Evolutionary conservation across 2,797 vertebrate species (phyloP), one percentile per base, ranked within the genome.

Genomic region (Microchirus variegatus): DNA sequence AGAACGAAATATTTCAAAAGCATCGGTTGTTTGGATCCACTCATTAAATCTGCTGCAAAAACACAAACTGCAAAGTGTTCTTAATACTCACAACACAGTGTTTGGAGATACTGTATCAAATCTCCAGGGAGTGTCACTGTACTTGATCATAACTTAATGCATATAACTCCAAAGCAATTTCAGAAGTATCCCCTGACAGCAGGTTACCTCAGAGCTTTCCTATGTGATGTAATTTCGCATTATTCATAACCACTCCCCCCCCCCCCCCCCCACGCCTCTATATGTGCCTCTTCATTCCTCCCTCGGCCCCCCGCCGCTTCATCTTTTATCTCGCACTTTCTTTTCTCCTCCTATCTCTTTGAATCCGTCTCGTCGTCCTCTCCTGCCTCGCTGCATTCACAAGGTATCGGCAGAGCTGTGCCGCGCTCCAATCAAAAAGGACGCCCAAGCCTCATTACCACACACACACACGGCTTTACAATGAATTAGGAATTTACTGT

Each of bases 201-300:
- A 18, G 77, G 77, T 22, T 76, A 55, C 71, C 72, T 82, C 54
- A 72, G 78, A 87, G 86, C 69, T 81, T 81, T 64, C 40, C 50
- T 76, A 56, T 70, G 63, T 84, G 52, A 65, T 76, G 77, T 80
- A 72, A 56, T 66, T 75, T 77, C 68, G 37, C 47, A 78, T 85
- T 82, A 84, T 85, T 82, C 77, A 81, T 61, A 49, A 59, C 40
- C 58, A 5, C 22, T 3, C 62, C 47, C 12, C 64, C 66, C 45
- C 63, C 18, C 72, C 3, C 62, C 47, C 12, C 64, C 66, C 45
- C 63, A 17, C 72, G 62, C 51, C 12, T 77, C 60, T 46, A 43
- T 59, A 43, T 53, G 54, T 57, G 53, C 73, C 45, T 50, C 68
- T 71, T 49, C 43, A 65, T 49, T 75, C 37, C 56, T 78, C 58